Percentiles rank a stretch among this genome's conserved stretches.
These are phyloP conservation scores for Heliconius congener DNA, from an alignment of 1,140 invertebrate species.

Conservation along the genomic window DNA sequence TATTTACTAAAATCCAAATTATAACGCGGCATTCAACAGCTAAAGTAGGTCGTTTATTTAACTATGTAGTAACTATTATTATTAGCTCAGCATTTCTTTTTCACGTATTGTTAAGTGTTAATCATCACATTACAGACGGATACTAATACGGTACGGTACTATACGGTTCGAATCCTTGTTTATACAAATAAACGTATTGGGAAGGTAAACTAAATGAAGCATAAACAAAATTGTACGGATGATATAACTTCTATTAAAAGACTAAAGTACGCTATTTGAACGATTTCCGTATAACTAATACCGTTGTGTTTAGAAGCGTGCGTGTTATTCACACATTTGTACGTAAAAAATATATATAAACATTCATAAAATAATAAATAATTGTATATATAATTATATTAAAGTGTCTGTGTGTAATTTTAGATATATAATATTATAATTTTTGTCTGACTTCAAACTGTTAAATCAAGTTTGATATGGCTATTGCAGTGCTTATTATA, in stretches of 20 bases:
- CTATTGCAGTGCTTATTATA: no score
- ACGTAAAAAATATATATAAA: not conserved
- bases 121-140: not conserved
- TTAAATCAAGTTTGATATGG: no score
- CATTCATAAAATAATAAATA: not conserved
- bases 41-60: not conserved
- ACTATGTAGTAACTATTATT: not conserved
- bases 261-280: not conserved
- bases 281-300: not conserved
- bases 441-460: no score
- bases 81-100: not conserved
- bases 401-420: not conserved
- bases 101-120: conserved; percentile 15
- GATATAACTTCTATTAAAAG: not conserved
- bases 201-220: conserved; percentile 4
- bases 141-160: conserved; percentile 2
- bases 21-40: not conserved
- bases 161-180: conserved; percentile 10
- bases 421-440: no score
- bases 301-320: not conserved
- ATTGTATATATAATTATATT: not conserved
- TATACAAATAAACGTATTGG: not conserved
- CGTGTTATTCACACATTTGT: not conserved
- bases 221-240: not conserved
- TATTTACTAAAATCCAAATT: not conserved